A percentile compares a stretch with the other conserved stretches of the same genome.
Conservation (phyloP, 2,113 vertebrate genomes). For the Taurulus bubalis region DNA sequence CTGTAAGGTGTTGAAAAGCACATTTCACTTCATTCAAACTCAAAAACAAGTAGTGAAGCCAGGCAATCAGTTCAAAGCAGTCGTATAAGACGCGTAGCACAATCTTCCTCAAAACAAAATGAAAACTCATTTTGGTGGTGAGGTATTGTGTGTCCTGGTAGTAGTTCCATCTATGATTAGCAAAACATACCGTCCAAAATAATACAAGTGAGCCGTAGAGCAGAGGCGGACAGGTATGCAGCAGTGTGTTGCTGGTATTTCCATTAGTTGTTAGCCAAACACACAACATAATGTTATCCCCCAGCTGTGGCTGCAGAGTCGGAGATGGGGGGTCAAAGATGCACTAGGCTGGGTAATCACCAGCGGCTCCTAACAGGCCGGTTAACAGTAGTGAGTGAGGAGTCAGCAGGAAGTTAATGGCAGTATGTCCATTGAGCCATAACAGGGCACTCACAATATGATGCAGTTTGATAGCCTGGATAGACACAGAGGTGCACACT, state of each 20-base stretch:
- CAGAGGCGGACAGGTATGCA: neutral
- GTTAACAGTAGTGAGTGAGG: neutral
- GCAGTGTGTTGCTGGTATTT: neutral
- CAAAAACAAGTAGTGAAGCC: neutral
- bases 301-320: neutral
- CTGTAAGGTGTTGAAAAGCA: neutral
- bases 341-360: neutral
- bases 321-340: neutral
- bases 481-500: too few relatives aligned
- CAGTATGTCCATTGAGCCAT: neutral
- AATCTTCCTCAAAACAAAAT: neutral
- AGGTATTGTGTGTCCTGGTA: neutral
- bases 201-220: neutral
- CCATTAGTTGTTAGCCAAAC: neutral
- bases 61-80: neutral
- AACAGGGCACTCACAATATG: neutral
- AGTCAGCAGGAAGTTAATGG: neutral
- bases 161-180: neutral
- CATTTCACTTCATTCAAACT: neutral
- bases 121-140: neutral
- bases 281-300: neutral
- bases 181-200: neutral
- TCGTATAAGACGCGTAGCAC: neutral
- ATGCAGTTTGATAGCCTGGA: neutral
- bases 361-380: neutral